Evolutionary conservation across 2,888 invertebrate genomes (phyloP).

Genomic region (Sminthurides aquaticus): DNA sequence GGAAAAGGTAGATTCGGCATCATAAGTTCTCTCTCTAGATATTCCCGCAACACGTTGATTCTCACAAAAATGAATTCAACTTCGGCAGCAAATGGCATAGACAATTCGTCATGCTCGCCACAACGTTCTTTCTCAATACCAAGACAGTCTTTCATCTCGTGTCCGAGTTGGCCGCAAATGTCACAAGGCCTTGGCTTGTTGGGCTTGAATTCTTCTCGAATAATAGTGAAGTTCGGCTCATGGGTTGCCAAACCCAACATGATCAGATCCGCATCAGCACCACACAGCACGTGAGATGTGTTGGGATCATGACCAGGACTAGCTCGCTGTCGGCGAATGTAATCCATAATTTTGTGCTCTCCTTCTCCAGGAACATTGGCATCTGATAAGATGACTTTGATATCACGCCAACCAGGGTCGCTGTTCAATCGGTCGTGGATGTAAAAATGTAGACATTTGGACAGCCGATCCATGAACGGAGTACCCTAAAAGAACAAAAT

Average conservation of each 20-base stretch:
- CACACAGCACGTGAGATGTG: constrained; percentile 93
- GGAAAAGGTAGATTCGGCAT: constrained; percentile 90
- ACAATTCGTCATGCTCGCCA: constrained; percentile 54
- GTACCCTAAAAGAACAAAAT: constrained; percentile 61
- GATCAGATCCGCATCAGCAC: constrained; percentile 96
- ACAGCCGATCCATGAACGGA: constrained; percentile 89
- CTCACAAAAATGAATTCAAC: constrained; percentile 87
- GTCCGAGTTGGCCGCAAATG: constrained; percentile 75
- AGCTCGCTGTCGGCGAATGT: constrained; percentile 86
- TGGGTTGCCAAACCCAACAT: constrained; percentile 98
- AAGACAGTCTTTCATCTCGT: constrained; percentile 88
- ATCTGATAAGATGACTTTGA: constrained; percentile 95
- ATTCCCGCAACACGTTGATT: constrained; percentile 86
- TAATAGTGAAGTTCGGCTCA: constrained; percentile 97
- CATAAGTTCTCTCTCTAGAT: constrained; percentile 75
- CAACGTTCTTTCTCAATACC: constrained; percentile 60
- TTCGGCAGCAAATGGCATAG: constrained; percentile 59
- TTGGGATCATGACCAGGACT: constrained; percentile 96
- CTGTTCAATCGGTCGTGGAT: constrained; percentile 82
- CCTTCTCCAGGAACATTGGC: constrained; percentile 98
- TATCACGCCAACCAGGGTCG: constrained; percentile 88
- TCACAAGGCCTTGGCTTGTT: constrained; percentile 94
- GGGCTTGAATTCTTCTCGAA: constrained; percentile 95
- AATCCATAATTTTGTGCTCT: constrained; percentile 99
- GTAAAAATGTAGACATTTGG: constrained; percentile 66